Conservation (phyloP, 1,140 invertebrate species). For the Meloidogyne exigua region DNA sequence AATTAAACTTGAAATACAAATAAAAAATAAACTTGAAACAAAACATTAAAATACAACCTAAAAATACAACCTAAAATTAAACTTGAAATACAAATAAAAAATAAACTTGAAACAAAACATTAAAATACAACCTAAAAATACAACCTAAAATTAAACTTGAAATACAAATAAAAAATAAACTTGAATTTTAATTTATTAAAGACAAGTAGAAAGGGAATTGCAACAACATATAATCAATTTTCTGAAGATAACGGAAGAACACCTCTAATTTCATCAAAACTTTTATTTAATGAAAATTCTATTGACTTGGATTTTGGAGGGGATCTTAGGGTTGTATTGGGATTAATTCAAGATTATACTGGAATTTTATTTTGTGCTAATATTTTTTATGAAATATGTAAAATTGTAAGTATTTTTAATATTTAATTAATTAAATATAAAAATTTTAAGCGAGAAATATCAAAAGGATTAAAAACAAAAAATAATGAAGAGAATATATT, state of each 20-base stretch:
- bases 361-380: conserved; percentile 46
- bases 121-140: background rate
- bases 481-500: no score
- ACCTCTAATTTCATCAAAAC: background rate
- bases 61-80: background rate
- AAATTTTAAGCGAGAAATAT: background rate
- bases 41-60: background rate
- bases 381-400: conserved; percentile 47
- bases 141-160: no score
- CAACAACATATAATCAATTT: background rate
- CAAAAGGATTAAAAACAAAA: background rate
- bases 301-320: conserved; percentile 28
- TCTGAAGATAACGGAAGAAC: conserved; percentile 20
- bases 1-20: no score
- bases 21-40: no score
- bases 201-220: background rate
- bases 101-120: no score
- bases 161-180: background rate
- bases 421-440: background rate
- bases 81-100: background rate
- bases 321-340: conserved; percentile 37
- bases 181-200: background rate
- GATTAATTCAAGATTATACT: conserved; percentile 44
- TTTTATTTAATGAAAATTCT: background rate
- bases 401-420: conserved; percentile 29